These are phyloP conservation scores for Ochotona curzoniae DNA, from an alignment of 2,113 vertebrate species.

Conservation along the genomic window DNA sequence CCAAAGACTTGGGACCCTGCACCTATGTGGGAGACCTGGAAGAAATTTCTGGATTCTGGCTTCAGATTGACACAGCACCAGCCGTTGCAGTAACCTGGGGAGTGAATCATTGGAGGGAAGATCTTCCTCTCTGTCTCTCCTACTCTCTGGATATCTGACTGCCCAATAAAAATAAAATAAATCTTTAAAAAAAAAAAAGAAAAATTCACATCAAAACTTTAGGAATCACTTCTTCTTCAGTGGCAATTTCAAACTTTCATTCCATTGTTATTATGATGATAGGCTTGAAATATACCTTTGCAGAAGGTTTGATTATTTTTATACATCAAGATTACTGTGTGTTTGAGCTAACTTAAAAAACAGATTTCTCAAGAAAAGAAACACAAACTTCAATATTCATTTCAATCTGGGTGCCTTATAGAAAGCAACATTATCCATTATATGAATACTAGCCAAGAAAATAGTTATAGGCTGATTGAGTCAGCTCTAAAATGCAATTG, in stretches of 20 bases:
- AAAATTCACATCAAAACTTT: conserved; percentile 49
- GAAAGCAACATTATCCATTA: conserved; percentile 64
- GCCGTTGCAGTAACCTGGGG: no score
- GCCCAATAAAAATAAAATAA: no score
- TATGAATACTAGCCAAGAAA: conserved; percentile 66
- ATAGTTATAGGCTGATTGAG: conserved; percentile 50
- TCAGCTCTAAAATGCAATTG: conserved; percentile 60
- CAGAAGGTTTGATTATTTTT: conserved; percentile 56
- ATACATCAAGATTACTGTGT: conserved; percentile 50
- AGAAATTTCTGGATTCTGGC: no score
- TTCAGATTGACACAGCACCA: no score
- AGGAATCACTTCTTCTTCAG: conserved; percentile 41
- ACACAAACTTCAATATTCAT: conserved; percentile 73
- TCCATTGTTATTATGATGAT: conserved; percentile 51
- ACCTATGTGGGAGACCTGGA: no score
- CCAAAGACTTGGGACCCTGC: no score
- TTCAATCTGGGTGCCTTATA: conserved; percentile 67
- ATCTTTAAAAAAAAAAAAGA: conserved; percentile 43
- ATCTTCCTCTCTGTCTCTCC: no score
- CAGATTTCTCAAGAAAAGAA: conserved; percentile 68
- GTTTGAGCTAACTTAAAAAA: conserved; percentile 48
- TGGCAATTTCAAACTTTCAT: conserved; percentile 12
- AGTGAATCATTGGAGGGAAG: no score
- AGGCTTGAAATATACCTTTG: conserved; percentile 59
- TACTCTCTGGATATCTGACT: no score